Evolutionary conservation across 2,113 vertebrate species (phyloP).

Genomic region (Hiodon alosoides): DNA sequence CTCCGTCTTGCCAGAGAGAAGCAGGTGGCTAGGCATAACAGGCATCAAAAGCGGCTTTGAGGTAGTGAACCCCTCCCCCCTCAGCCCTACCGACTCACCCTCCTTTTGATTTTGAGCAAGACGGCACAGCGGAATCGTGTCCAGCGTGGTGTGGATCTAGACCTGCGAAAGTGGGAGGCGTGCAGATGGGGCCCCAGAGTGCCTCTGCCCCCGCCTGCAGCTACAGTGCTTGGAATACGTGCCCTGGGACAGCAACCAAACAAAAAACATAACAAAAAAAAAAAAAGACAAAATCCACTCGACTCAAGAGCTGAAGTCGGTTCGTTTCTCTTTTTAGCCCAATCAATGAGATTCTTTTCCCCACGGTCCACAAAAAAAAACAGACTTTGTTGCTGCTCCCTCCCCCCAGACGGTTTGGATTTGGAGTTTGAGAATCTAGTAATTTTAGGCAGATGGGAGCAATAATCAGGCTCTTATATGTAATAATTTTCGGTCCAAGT

Average conservation of each 20-base stretch:
- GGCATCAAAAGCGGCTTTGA: slow-evolving; percentile 55
- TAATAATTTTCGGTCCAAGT: too few species aligned
- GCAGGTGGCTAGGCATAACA: slow-evolving; percentile 42
- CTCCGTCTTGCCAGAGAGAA: slow-evolving; percentile 19
- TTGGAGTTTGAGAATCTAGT: too few species aligned
- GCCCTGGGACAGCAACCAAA: not conserved
- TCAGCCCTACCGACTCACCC: slow-evolving; percentile 16
- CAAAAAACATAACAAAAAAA: too few species aligned
- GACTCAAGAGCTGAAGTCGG: not conserved
- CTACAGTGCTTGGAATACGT: not conserved
- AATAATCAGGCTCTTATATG: too few species aligned
- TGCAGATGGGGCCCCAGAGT: not conserved
- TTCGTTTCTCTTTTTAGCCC: too few species aligned
- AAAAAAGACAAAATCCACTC: not conserved
- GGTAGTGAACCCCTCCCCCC: slow-evolving; percentile 30
- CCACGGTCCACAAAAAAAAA: too few species aligned
- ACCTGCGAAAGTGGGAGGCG: too few species aligned
- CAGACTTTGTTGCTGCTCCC: too few species aligned
- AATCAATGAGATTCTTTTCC: too few species aligned
- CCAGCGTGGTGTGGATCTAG: not conserved
- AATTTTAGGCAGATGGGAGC: too few species aligned
- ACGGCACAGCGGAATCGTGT: slow-evolving; percentile 1
- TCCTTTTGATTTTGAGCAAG: not conserved
- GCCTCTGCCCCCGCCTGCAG: not conserved
- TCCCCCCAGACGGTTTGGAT: too few species aligned